These are phyloP conservation scores for Sclerurus mexicanus DNA, from an alignment of 2,113 vertebrate species.

Conservation along the genomic window DNA sequence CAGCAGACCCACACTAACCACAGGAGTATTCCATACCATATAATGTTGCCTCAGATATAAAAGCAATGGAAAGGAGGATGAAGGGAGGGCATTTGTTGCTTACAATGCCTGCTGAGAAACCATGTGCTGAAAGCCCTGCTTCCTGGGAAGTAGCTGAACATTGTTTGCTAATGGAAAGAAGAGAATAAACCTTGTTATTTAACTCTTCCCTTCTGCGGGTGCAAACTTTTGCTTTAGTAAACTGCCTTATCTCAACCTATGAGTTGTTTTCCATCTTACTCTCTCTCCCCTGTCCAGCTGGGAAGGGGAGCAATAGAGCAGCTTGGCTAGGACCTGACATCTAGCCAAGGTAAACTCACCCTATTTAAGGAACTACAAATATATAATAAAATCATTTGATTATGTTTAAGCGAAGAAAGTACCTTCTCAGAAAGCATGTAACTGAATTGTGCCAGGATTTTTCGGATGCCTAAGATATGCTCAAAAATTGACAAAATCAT, in stretches of 20 bases:
- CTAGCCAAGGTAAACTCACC: not conserved
- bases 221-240: not conserved
- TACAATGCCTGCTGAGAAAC: not conserved
- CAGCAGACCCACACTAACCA: not conserved
- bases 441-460: not conserved
- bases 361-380: not conserved
- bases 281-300: not conserved
- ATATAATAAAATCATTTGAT: not conserved
- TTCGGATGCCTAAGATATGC: not conserved
- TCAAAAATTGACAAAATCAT: not conserved
- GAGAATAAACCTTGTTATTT: not conserved
- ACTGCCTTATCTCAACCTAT: not conserved
- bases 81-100: not conserved
- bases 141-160: not conserved
- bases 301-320: not conserved
- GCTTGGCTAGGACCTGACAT: not conserved
- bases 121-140: not conserved
- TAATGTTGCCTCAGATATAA: not conserved
- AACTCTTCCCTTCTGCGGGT: not conserved
- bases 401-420: not conserved
- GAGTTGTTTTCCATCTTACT: not conserved
- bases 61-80: not conserved
- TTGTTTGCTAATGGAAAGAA: not conserved
- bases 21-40: not conserved
- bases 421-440: not conserved